Evolutionary conservation across 2,888 invertebrate genomes (phyloP).

Genomic region (Argyra leucocephala): DNA sequence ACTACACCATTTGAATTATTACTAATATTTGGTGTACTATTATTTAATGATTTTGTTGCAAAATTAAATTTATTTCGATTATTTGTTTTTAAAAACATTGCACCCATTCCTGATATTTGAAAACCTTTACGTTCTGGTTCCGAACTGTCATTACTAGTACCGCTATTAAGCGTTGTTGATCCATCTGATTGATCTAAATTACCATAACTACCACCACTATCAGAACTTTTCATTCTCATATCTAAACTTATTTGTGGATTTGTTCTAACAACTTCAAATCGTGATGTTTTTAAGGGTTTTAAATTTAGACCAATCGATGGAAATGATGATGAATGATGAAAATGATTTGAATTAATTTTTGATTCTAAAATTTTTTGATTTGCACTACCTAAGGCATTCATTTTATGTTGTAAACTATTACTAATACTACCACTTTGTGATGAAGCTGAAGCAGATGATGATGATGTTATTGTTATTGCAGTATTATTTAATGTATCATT

Average conservation of each 20-base stretch:
- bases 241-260: constrained; percentile 35
- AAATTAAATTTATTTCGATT: constrained; percentile 29
- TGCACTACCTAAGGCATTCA: constrained; percentile 17
- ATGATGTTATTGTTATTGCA: constrained; percentile 17
- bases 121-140: constrained; percentile 36
- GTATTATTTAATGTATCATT: constrained; percentile 29
- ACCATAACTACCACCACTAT: constrained; percentile 16
- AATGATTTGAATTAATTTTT: constrained; percentile 15
- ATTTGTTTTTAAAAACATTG: constrained; percentile 55
- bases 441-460: constrained; percentile 9
- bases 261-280: constrained; percentile 38
- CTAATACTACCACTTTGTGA: constrained; percentile 9
- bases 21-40: constrained; percentile 29
- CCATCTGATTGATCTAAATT: constrained; percentile 21
- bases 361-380: constrained; percentile 19
- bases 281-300: constrained; percentile 35
- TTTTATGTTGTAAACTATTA: constrained; percentile 9
- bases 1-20: constrained; percentile 33
- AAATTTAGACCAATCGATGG: constrained; percentile 25
- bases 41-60: constrained; percentile 18
- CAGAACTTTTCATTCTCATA: constrained; percentile 29
- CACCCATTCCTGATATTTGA: constrained; percentile 49
- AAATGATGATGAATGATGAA: neutral
- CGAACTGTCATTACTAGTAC: constrained; percentile 18
- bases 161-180: neutral